Evolutionary conservation across 2,888 invertebrate genomes (phyloP), one percentile per base, ranked within the genome.

Genomic region (Onchidella celtica): DNA sequence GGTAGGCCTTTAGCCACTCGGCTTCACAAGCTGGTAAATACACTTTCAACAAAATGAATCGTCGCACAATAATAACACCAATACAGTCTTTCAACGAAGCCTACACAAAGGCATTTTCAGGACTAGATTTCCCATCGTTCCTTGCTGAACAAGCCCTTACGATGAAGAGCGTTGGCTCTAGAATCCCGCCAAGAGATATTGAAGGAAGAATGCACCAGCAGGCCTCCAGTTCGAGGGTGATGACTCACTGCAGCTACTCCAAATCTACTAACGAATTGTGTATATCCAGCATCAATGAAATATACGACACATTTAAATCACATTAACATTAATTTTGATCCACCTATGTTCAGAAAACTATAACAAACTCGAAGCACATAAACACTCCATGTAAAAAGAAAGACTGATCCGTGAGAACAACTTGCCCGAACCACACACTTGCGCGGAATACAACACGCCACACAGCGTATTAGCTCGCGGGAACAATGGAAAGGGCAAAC

Each of bases 401-500:
- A 81, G 69, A 65, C 17, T n/a, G 24, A 63, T 76, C 84, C 85
- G 84, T 86, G 85, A 85, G 86, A 86, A 87, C 82, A 79, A 74
- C 79, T 69, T 81, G 78, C 70, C 82, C 66, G 83, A 84, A 87
- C 88, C 84, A 88, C 89, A 90, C 90, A 89, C 90, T 90, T 88
- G 86, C 61, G 87, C 80, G 86, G 86, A 84, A 86, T 85, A 88
- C 87, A 87, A 88, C 89, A 88, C 89, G 88, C 89, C 87, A 90
- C 89, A 88, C 88, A 86, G 86, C 87, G 86, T 84, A 84, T 85
- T 79, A 87, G 87, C 85, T 83, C 85, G 47, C 75, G 65, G 88
- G 89, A 89, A 90, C 90, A 91, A 90, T 88, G 91, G 89, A 81
- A 81, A 83, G 79, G 84, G 89, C 89, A 89, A 89, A 89, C 89